A percentile compares a stretch with the other conserved stretches of the same genome.
These are phyloP conservation scores for Drosophila leontia DNA, from an alignment of 1,140 invertebrate genomes.

Conservation along the genomic window DNA sequence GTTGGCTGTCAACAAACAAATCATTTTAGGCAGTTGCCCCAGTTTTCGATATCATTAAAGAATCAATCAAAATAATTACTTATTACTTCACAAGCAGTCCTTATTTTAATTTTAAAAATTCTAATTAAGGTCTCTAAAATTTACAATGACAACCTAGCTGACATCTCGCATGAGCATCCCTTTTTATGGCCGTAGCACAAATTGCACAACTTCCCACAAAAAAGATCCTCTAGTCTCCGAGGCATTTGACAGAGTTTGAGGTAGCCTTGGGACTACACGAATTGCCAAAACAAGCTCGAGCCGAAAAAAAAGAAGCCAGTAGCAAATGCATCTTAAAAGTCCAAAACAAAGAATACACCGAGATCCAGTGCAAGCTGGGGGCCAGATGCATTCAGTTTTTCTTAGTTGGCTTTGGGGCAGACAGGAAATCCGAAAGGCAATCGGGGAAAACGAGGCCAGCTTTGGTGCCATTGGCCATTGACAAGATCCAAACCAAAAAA, in stretches of 20 bases:
- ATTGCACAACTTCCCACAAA: conserved; percentile 53
- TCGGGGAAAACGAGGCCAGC: conserved; percentile 62
- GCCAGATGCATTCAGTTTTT: conserved; percentile 43
- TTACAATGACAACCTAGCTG: conserved; percentile 5
- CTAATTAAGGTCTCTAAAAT: no score
- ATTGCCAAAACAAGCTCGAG: conserved; percentile 47
- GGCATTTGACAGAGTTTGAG: background rate
- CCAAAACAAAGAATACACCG: conserved; percentile 31
- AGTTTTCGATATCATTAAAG: background rate
- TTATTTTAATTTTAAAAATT: background rate
- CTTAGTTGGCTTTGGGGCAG: conserved; percentile 17
- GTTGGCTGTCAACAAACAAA: conserved; percentile 28
- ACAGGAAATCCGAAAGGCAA: conserved; percentile 69
- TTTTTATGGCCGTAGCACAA: conserved; percentile 48
- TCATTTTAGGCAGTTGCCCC: conserved; percentile 2
- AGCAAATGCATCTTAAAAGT: conserved; percentile 10
- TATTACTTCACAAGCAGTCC: background rate
- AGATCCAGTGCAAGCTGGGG: conserved; percentile 31
- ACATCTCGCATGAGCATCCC: conserved; percentile 42
- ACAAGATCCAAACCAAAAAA: conserved; percentile 41
- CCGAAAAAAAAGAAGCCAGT: conserved; percentile 30
- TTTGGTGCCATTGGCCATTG: conserved; percentile 73
- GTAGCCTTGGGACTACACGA: conserved; percentile 69
- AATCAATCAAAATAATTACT: conserved; percentile 6
- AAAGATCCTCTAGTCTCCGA: conserved; percentile 27